Conservation (phyloP, 1,140 invertebrate species). For the Scaptodrosophila lebanonensis region DNA sequence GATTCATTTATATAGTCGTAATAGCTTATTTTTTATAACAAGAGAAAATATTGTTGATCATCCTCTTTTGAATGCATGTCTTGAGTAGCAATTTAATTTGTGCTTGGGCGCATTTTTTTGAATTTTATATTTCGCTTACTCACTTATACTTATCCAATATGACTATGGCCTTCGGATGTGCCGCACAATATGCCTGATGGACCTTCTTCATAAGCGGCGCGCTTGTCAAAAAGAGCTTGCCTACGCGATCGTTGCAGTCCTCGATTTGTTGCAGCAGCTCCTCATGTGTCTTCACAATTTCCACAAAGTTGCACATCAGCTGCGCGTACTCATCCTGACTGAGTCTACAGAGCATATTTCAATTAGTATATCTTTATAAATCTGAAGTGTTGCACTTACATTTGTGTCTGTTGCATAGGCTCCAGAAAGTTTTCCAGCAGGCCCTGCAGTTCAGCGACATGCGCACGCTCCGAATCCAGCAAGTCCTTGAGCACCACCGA, state of each 20-base stretch:
- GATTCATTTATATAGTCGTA: no score
- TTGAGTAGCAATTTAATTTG: no score
- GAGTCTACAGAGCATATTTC: constrained; percentile 80
- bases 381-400: constrained; percentile 82
- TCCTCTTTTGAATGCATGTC: not conserved
- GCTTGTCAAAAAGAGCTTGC: constrained; percentile 92
- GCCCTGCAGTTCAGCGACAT: constrained; percentile 91
- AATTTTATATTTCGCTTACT: constrained; percentile 40
- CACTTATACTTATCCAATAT: constrained; percentile 94
- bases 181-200: constrained; percentile 91
- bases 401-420: constrained; percentile 88
- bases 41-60: no score
- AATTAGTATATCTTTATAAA: not conserved
- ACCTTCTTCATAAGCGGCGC: constrained; percentile 91
- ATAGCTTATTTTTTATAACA: no score
- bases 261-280: constrained; percentile 87
- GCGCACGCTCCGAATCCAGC: constrained; percentile 92
- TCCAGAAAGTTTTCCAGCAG: constrained; percentile 90
- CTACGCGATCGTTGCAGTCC: constrained; percentile 91
- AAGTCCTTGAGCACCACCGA: constrained; percentile 94
- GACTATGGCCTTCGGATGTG: constrained; percentile 94
- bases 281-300: constrained; percentile 90
- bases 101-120: no score
- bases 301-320: constrained; percentile 91
- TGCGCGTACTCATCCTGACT: constrained; percentile 90